Evolutionary conservation across 2,888 invertebrate species (phyloP), one percentile per base, ranked within the genome.

Genomic region (Capitulum mitella): DNA sequence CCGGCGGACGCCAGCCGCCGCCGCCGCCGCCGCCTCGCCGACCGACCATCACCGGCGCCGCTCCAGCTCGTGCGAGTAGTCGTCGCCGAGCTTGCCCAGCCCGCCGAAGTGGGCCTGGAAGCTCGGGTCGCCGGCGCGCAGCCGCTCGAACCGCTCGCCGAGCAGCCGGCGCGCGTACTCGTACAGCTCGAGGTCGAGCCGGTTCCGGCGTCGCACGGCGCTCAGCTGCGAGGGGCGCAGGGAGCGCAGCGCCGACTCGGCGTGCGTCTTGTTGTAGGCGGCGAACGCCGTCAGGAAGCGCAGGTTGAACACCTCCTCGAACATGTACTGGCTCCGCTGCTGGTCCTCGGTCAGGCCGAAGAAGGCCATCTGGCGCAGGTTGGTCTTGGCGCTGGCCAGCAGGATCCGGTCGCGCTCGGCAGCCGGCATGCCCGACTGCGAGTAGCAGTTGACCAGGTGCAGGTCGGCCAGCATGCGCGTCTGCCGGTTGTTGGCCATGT

Each of bases 341-440:
- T 98, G 98, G 87, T 91, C 91, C 87, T 99, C 99, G 14, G 97
- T 97, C 81, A 99, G 90, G 82, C 98, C 98, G 86, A 98, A 98
- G 87, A 95, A 99, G 78, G 98, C 93, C 95, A 99, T 95, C 77
- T 92, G 92, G 81, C 93, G 92, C 80, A 99, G 89, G 87, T 99
- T 99, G 82, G 92, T 90, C 87, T 98, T 98, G 78, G 99, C 99
- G 84, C 97, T 97, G 54, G 94, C 93, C 81, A 99, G 88, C 90
- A 99, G 91, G 77, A 97, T 91, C 78, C 91, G 88, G 84, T 95
- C 93, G 58, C 93, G 89, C 29, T 84, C 84, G 22, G 89, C 87
- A 40, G 81, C 74, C 78, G 92, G 89, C 88, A 93, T 90, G 82
- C 90, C 89, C 77, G 91, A 91, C 85, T 82, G 83, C 82, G 98